A percentile compares a stretch with the other conserved stretches of the same genome.
These are phyloP conservation scores for Scalopus aquaticus DNA, from an alignment of 2,113 vertebrate species.

Conservation along the genomic window DNA sequence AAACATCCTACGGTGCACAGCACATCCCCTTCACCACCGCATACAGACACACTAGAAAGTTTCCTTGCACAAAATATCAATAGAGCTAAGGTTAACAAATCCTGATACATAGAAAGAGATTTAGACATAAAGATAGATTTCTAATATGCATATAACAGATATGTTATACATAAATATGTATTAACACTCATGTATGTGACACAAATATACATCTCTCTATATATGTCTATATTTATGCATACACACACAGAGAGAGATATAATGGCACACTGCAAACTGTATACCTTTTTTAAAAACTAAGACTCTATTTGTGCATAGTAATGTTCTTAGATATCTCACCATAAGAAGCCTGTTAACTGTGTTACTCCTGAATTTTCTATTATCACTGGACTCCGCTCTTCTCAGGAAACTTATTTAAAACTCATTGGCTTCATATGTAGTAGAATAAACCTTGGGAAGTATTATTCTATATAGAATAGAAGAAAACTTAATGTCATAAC, in stretches of 20 bases:
- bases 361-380: background rate
- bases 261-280: background rate
- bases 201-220: too few species aligned
- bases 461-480: background rate
- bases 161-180: background rate
- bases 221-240: background rate
- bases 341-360: background rate
- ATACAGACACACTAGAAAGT: too few species aligned
- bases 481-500: background rate
- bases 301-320: background rate
- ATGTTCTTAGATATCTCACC: background rate
- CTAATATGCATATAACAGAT: background rate
- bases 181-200: too few species aligned
- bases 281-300: background rate
- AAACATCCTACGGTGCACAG: background rate
- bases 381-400: background rate
- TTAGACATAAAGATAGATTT: background rate
- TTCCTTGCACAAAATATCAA: background rate
- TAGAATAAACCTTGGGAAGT: background rate
- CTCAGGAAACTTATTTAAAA: background rate
- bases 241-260: too few species aligned
- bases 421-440: background rate
- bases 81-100: background rate
- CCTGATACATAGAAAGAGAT: background rate
- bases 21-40: background rate